phyloP scores from a whole-genome alignment of 2,888 invertebrate species.

The Megastigmus dorsalis region DNA sequence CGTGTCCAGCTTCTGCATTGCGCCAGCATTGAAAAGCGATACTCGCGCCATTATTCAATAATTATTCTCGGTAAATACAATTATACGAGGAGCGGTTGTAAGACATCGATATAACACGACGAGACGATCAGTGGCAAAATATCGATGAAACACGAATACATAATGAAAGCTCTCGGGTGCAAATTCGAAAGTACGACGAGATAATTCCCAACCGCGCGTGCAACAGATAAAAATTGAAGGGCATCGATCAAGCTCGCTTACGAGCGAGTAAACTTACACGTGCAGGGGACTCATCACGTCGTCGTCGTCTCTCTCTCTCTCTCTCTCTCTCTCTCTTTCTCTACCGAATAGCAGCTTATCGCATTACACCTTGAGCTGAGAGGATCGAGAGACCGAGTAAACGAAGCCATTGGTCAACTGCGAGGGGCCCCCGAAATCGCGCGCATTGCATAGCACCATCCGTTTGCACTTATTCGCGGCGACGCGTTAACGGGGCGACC shows the following conservation, averaged over 20 bases:
- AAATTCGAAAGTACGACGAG: neutral
- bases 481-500: neutral
- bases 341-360: slow-evolving; percentile 2
- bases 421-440: too few species aligned
- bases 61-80: too few species aligned
- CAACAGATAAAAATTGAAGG: slow-evolving; percentile 7
- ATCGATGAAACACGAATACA: neutral
- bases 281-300: neutral
- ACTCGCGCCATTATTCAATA: too few species aligned
- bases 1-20: too few species aligned
- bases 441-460: too few species aligned
- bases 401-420: slow-evolving; percentile 39
- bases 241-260: neutral
- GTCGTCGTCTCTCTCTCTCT: too few species aligned
- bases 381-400: neutral
- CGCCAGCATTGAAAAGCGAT: too few species aligned
- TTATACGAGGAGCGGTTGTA: too few species aligned
- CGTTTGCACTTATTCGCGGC: too few species aligned
- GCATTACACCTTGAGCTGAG: neutral
- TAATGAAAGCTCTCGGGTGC: neutral
- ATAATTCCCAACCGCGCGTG: neutral
- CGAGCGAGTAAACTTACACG: neutral
- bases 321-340: too few species aligned
- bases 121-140: neutral
- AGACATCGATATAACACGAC: too few species aligned